phyloP scores from a whole-genome alignment of 2,888 invertebrate genomes.

The Nemurella pictetii region DNA sequence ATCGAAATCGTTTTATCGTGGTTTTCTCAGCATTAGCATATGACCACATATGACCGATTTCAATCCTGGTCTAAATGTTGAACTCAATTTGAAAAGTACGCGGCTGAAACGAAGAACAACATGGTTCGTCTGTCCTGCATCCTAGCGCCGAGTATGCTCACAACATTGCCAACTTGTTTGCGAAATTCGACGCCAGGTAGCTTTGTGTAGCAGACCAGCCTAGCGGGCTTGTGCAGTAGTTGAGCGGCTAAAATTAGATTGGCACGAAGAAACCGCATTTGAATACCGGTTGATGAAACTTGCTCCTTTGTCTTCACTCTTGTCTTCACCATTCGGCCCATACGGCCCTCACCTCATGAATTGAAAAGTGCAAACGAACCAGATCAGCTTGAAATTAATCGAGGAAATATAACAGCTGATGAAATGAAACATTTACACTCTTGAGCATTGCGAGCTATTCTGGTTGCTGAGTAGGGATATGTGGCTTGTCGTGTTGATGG shows the following conservation, averaged over 20 bases:
- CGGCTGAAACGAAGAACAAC: too few relatives aligned
- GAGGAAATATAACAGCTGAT: neutral
- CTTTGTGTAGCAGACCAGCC: neutral
- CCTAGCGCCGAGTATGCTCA: neutral
- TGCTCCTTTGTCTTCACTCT: neutral
- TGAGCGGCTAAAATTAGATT: neutral
- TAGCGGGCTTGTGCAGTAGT: too few relatives aligned
- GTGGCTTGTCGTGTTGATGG: neutral
- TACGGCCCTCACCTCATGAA: too few relatives aligned
- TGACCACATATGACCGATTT: too few relatives aligned
- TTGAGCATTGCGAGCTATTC: neutral
- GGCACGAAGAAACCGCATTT: neutral
- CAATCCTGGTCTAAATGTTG: too few relatives aligned
- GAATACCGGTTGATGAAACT: neutral
- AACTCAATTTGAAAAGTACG: too few relatives aligned
- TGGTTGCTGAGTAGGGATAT: neutral
- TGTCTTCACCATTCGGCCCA: neutral
- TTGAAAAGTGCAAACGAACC: neutral
- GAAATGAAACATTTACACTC: neutral
- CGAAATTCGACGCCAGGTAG: neutral
- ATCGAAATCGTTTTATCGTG: too few relatives aligned
- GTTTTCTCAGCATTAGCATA: too few relatives aligned
- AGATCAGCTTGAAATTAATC: neutral
- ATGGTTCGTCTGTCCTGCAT: neutral
- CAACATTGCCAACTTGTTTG: neutral